Base-by-base conservation (phyloP, 2,888 invertebrate species). In the Magallana nippona region DNA sequence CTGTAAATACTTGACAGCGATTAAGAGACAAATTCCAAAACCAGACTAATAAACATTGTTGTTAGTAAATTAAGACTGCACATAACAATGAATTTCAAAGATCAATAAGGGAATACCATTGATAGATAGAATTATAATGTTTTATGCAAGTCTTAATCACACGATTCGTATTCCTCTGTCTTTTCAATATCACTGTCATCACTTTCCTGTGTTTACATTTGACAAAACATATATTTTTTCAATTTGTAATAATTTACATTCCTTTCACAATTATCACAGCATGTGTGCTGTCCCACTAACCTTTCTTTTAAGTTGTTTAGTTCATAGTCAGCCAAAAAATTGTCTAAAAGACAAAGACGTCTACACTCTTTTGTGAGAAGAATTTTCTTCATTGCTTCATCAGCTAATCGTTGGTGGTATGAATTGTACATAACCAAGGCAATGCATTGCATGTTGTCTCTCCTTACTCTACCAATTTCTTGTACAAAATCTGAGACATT, bases 361-460 rank as follows among this genome's bases (percentile, higher is more conserved):
- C 80, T 10, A 57, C 80, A 80, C 17, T 80, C 80, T 15, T n/a
- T 32, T 27, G 80, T 58, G 3, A 15, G 11, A 10, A 57, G 22
- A 17, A 80, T 56, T 19, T n/a, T 57, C 58, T 60, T 80, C 15
- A 80, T 15, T 1, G n/a, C 80, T 57, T 22, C 27, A 22, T 58
- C 58, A 58, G 32, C 11, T n/a, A 56, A 19, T 32, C 17, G 27
- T 57, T 56, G 60, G 8, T 80, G 58, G n/a, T 80, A 58, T 13
- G 32, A 27, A 22, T 80, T 80, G 10, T 27, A 57, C 27, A 80
- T 11, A 11, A 80, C 22, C 1, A 80, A n/a, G n/a, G 58, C 80
- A 55, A 80, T 58, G 22, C 32, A 56, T 27, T 27, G 11, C 32
- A 56, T 22, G n/a, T 27, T 57, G 58, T 80, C 58, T 27, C 80